Evolutionary conservation across 2,888 invertebrate genomes (phyloP).

Genomic region (Clivina fossor): DNA sequence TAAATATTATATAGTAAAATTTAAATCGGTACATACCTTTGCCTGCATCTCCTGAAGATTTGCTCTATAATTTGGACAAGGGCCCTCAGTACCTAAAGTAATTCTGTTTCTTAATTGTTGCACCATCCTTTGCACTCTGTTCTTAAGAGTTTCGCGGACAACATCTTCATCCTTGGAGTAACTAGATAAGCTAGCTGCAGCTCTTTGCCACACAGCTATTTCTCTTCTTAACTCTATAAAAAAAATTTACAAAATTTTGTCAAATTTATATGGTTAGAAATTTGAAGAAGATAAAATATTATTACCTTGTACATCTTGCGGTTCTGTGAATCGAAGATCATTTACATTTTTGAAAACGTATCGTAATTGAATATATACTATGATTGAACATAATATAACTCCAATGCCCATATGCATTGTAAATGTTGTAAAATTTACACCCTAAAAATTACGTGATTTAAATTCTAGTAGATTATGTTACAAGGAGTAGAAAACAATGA

Average conservation of each 20-base stretch:
- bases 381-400: conserved; percentile 66
- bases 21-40: conserved; percentile 49
- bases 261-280: no score
- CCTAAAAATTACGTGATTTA: no score
- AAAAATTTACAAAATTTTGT: no score
- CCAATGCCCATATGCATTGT: conserved; percentile 80
- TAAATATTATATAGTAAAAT: neutral
- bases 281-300: no score
- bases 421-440: conserved; percentile 78
- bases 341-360: conserved; percentile 71
- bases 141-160: conserved; percentile 76
- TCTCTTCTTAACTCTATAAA: conserved; percentile 75
- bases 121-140: conserved; percentile 70
- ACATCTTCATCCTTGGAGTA: conserved; percentile 83
- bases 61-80: conserved; percentile 62
- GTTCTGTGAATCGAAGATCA: conserved; percentile 69
- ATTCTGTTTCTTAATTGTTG: conserved; percentile 54
- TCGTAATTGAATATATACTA: conserved; percentile 72
- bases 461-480: no score
- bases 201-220: conserved; percentile 81
- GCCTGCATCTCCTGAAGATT: conserved; percentile 72
- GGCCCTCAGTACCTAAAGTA: conserved; percentile 56
- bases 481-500: no score
- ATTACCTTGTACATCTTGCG: conserved; percentile 68
- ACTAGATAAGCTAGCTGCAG: conserved; percentile 74